These are phyloP conservation scores for Piliocolobus tephrosceles DNA, from an alignment of 2,113 vertebrate species.

Conservation along the genomic window DNA sequence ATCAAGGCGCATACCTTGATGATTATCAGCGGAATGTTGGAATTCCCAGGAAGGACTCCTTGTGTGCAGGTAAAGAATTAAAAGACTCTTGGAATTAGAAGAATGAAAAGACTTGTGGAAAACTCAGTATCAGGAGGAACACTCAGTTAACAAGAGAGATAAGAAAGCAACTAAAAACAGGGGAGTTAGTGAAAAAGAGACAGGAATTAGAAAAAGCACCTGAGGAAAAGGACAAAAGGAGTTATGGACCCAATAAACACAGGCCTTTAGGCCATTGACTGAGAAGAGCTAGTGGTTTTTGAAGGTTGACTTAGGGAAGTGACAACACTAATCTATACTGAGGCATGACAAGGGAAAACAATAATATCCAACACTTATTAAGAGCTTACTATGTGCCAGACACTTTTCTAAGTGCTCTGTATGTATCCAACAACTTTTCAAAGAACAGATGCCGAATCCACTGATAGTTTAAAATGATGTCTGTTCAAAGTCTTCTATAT, in stretches of 20 bases:
- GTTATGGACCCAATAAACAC: neutral
- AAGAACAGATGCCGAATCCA: neutral
- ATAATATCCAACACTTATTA: neutral
- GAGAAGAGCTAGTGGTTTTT: neutral
- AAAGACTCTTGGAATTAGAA: neutral
- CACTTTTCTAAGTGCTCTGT: neutral
- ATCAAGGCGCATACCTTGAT: neutral
- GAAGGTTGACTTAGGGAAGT: neutral
- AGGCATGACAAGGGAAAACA: neutral
- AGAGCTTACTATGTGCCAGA: neutral
- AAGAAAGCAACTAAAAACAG: conserved; percentile 1
- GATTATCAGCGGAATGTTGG: neutral
- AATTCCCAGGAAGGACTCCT: conserved; percentile 4
- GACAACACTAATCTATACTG: neutral
- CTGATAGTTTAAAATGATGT: neutral
- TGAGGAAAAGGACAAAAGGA: neutral
- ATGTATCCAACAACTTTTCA: neutral
- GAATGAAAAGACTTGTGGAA: neutral
- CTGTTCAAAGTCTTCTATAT: neutral
- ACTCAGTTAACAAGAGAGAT: neutral
- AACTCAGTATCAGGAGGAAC: neutral
- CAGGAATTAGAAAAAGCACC: neutral
- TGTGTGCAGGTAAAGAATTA: neutral
- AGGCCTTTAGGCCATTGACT: neutral
- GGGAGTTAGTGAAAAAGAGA: neutral